phyloP scores from a whole-genome alignment of 2,888 invertebrate species.

The Cryptocephalus moraei region DNA sequence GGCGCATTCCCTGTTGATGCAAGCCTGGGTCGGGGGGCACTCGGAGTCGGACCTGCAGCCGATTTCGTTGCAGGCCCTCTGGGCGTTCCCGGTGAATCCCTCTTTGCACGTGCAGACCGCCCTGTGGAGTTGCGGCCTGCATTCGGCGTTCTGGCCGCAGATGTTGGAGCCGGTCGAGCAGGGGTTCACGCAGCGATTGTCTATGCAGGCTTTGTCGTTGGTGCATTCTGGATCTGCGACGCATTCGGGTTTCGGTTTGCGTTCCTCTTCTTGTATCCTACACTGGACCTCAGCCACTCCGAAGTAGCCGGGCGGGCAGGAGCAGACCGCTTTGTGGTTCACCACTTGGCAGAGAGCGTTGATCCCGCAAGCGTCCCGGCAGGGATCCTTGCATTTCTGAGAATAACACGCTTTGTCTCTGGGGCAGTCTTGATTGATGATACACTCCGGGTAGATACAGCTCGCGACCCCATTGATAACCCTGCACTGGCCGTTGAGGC shows the following conservation, averaged over 20 bases:
- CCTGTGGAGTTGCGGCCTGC: conserved; percentile 67
- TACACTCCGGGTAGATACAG: conserved; percentile 78
- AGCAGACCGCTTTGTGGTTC: conserved; percentile 74
- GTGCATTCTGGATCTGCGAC: conserved; percentile 66
- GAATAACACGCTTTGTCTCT: conserved; percentile 68
- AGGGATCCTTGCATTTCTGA: conserved; percentile 77
- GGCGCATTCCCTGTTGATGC: conserved; percentile 70
- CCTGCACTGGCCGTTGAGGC: conserved; percentile 71
- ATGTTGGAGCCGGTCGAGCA: conserved; percentile 54
- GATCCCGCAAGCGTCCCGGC: conserved; percentile 70
- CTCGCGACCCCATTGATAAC: conserved; percentile 58
- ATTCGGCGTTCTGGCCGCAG: conserved; percentile 71
- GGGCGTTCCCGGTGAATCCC: conserved; percentile 76
- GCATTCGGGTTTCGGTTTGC: conserved; percentile 64
- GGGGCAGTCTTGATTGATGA: conserved; percentile 81
- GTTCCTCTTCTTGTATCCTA: conserved; percentile 36
- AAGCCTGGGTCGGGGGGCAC: conserved; percentile 72
- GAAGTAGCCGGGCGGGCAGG: conserved; percentile 67
- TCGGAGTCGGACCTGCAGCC: conserved; percentile 80
- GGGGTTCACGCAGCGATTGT: conserved; percentile 63
- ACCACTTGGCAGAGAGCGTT: conserved; percentile 72
- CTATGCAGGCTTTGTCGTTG: conserved; percentile 73
- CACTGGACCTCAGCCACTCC: conserved; percentile 74
- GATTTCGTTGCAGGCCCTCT: conserved; percentile 65
- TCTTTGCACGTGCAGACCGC: conserved; percentile 74